Evolutionary conservation across 64 coral and sea anemone species (phyloP), one percentile per base, ranked within the genome.

Genomic region (Porites australiensis): DNA sequence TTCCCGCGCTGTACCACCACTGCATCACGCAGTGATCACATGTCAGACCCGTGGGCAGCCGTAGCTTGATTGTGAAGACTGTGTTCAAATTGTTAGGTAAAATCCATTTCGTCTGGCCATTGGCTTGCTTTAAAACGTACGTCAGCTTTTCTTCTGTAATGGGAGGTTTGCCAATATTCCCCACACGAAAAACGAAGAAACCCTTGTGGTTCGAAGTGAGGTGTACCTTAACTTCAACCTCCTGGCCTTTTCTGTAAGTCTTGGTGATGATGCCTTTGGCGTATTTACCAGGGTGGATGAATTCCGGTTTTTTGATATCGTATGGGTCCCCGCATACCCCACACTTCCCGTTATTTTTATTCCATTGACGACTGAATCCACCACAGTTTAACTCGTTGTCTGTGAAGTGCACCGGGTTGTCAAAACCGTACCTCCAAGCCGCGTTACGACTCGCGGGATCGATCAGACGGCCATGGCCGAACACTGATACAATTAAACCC

Each of bases 1-100:
- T 95, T 1, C 88, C 94, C 4, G 79, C 89, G 16, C 86, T 91
- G 89, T 89, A 95, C 94, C 89, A 95, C 94, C 94, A 95, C 13
- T 95, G 94, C 22, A 95, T 77, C 51, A 95, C 94, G 63, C 94
- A 95, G 82, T 91, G 94, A 13, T 88, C 72, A 79, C 94, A 95
- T 45, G 94, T 95, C 22, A 95, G 19, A 4, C 94, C 94, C 7
- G 6, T 9, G 43, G 94, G 94, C 0, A 95, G 94, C 43, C 46
- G 57, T 19, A 91, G 81, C 5, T 50, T 21, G 66, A 95, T 72
- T 9, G 62, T 95, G 52, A 79, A 95, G 16, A 66, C 70, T 11
- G 77, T 64, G 16, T 72, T 81, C 1, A 86, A 77, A 20, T 90
- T 74, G 37, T 20, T 50, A 44, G 70, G 58, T 11, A 92, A 70